These are phyloP conservation scores for Calypte anna DNA, from an alignment of 2,113 vertebrate genomes.

Conservation along the genomic window DNA sequence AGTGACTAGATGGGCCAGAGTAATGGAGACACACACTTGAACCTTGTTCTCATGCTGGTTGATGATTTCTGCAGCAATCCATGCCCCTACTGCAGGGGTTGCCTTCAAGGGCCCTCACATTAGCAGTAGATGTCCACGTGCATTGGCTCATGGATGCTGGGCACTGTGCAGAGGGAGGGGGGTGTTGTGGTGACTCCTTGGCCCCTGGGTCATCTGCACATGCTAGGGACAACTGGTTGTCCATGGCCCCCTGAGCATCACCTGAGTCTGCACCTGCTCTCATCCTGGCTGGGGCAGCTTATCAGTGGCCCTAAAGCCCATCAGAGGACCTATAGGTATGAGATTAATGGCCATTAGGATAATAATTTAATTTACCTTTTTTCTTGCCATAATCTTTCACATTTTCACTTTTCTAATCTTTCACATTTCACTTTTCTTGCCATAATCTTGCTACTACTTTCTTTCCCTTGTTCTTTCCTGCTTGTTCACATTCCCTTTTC, in stretches of 20 bases:
- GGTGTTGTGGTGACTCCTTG: neutral
- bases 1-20: neutral
- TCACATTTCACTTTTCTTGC: too few species aligned
- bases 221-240: too few species aligned
- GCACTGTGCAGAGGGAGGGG: neutral
- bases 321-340: neutral
- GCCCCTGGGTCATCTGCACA: fast-evolving
- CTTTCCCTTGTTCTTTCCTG: neutral
- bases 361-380: neutral
- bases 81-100: fast-evolving
- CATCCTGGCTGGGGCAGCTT: neutral
- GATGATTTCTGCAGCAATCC: neutral
- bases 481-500: neutral
- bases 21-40: neutral
- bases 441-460: neutral
- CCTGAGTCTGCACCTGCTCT: fast-evolving
- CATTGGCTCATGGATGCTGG: neutral
- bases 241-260: fast-evolving
- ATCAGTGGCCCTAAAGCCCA: neutral
- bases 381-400: neutral
- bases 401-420: too few species aligned
- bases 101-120: neutral
- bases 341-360: neutral
- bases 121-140: neutral
- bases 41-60: neutral